Evolutionary conservation across 2,113 vertebrate species (phyloP).

Genomic region (Promerops cafer): DNA sequence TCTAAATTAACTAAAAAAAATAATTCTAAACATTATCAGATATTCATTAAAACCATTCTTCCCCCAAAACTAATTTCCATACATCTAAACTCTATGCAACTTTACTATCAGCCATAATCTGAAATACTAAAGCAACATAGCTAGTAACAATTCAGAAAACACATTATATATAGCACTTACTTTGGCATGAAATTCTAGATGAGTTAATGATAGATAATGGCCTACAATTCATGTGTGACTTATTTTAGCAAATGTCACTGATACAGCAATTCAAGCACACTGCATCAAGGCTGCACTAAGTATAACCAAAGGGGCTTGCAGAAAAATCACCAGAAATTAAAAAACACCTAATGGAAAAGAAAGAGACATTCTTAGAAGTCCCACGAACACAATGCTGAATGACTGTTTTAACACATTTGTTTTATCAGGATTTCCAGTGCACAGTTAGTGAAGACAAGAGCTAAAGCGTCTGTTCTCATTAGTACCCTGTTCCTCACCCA

Average conservation of each 20-base stretch:
- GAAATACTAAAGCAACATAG: not conserved
- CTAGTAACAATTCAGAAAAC: not conserved
- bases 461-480: not conserved
- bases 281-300: not conserved
- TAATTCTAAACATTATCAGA: not conserved
- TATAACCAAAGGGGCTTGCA: not conserved
- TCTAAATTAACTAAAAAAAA: not conserved
- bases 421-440: not conserved
- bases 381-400: not conserved
- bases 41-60: not conserved
- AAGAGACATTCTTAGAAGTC: not conserved
- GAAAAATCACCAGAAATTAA: not conserved
- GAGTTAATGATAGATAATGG: slow-evolving; percentile 37
- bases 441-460: not conserved
- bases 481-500: not conserved
- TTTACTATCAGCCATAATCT: not conserved
- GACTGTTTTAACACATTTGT: not conserved
- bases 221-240: slow-evolving; percentile 16
- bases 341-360: not conserved
- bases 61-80: not conserved
- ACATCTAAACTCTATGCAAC: not conserved
- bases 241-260: slow-evolving; percentile 9
- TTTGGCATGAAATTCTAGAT: not conserved
- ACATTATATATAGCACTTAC: not conserved
- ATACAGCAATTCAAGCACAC: not conserved